These are phyloP conservation scores for Papilio dardanus DNA, from an alignment of 1,140 invertebrate species.

Conservation along the genomic window DNA sequence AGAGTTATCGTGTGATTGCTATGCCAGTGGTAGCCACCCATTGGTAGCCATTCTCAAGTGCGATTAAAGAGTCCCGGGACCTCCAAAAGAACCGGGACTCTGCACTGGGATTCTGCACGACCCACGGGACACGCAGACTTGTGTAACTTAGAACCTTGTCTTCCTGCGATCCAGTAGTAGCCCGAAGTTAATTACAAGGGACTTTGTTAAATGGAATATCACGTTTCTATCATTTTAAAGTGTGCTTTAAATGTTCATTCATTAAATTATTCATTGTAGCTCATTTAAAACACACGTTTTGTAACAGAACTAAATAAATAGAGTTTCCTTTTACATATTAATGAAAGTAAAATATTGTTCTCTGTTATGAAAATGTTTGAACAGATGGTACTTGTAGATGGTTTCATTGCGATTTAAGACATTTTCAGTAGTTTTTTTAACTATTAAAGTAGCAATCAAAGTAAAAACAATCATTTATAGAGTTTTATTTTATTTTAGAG, in stretches of 20 bases:
- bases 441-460: background rate
- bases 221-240: background rate
- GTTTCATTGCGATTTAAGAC: background rate
- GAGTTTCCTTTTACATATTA: constrained; percentile 6
- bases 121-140: too few species aligned
- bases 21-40: too few species aligned
- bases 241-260: background rate
- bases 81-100: too few species aligned
- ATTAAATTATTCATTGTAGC: background rate
- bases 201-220: background rate
- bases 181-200: too few species aligned
- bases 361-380: background rate
- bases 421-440: background rate
- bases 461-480: too few species aligned
- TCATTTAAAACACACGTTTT: background rate
- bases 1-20: too few species aligned
- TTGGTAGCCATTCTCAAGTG: too few species aligned
- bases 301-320: constrained; percentile 6
- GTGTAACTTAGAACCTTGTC: too few species aligned
- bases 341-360: constrained; percentile 13
- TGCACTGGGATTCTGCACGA: too few species aligned
- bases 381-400: background rate
- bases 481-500: too few species aligned
- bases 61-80: too few species aligned
- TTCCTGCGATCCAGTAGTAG: too few species aligned